Evolutionary conservation across 2,888 invertebrate species (phyloP).

Genomic region (Pristionchus mayeri): DNA sequence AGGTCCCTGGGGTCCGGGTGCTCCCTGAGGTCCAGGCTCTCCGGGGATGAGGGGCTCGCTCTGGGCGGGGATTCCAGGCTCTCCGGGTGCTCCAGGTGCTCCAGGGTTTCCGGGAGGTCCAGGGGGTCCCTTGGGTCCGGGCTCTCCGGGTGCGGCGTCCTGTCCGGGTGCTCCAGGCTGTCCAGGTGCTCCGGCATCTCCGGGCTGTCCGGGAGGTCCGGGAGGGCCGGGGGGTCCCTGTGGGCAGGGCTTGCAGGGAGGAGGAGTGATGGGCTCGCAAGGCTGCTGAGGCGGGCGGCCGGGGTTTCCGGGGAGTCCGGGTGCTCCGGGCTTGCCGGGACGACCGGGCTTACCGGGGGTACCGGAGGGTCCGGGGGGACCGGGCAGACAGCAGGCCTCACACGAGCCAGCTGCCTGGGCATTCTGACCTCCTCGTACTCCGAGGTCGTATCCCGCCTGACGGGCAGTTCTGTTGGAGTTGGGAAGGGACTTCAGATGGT

Average conservation of each 20-base stretch:
- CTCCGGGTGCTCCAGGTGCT: constrained; percentile 68
- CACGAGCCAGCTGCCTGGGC: constrained; percentile 48
- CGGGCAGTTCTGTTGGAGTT: constrained; percentile 66
- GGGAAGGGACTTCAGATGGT: constrained; percentile 60
- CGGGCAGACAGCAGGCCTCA: constrained; percentile 66
- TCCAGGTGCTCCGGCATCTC: constrained; percentile 63
- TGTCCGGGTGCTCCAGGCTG: constrained; percentile 65
- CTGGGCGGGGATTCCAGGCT: constrained; percentile 67
- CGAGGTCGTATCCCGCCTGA: constrained; percentile 59
- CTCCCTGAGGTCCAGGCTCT: constrained; percentile 67
- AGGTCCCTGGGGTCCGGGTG: constrained; percentile 69
- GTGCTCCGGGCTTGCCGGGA: constrained; percentile 72
- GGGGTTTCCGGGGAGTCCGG: constrained; percentile 68
- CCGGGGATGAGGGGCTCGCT: constrained; percentile 65
- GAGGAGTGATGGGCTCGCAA: constrained; percentile 69
- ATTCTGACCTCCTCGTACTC: constrained; percentile 52
- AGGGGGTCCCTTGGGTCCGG: constrained; percentile 67
- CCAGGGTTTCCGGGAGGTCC: constrained; percentile 66
- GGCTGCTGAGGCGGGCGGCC: constrained; percentile 65
- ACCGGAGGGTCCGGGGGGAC: constrained; percentile 71
- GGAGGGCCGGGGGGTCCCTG: constrained; percentile 67
- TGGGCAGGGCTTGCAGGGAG: constrained; percentile 69
- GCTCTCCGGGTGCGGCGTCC: constrained; percentile 63
- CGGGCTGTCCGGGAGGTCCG: constrained; percentile 64
- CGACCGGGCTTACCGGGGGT: constrained; percentile 71